Conservation (phyloP, 2,888 invertebrate genomes). For the Plebejus argus region DNA sequence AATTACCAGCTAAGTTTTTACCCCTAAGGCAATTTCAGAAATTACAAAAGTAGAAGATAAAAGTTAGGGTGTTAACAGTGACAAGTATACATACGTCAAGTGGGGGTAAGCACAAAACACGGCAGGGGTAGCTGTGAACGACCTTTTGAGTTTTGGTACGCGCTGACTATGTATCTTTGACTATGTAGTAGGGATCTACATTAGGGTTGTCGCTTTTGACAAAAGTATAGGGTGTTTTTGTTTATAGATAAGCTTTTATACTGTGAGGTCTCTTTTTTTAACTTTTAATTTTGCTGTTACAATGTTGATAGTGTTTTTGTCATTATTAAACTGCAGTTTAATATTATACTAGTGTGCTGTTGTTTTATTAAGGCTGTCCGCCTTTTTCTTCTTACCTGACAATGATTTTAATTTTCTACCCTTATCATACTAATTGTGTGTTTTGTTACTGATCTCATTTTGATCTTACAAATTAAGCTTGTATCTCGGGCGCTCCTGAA, state of each 20-base stretch:
- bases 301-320: no score
- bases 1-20: neutral
- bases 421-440: no score
- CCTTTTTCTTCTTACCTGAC: no score
- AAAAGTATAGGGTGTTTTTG: neutral
- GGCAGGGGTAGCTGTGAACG: neutral
- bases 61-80: neutral
- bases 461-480: no score
- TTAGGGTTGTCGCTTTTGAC: neutral
- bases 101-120: neutral
- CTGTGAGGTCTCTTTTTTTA: neutral
- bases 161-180: neutral
- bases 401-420: no score
- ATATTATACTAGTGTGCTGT: no score
- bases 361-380: no score
- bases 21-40: neutral
- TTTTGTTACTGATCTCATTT: no score
- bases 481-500: no score
- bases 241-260: neutral
- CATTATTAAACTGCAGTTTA: no score
- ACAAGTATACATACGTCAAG: neutral
- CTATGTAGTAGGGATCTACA: neutral
- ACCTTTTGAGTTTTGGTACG: conserved; percentile 9
- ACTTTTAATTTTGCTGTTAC: no score
- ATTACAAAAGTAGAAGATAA: neutral